Evolutionary conservation across 2,113 vertebrate genomes (phyloP), one percentile per base, ranked within the genome.

Genomic region (Oryzias celebensis): DNA sequence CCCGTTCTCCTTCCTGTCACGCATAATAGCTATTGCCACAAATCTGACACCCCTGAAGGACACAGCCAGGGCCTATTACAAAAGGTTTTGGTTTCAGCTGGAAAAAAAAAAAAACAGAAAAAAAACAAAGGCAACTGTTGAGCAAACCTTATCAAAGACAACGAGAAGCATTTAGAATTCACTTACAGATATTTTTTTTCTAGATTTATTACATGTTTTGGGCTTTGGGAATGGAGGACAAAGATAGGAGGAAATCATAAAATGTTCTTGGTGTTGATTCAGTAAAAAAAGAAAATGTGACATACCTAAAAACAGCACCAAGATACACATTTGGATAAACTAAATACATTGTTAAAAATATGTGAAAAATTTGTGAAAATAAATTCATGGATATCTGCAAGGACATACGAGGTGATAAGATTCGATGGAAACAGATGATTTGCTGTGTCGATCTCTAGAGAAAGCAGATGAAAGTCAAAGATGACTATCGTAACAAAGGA

Each of bases 11-110:
- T 68, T 41, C 20, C 62, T 73, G 76, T 73, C 73, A 70, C 52
- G 75, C 65, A 43, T 61, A 80, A 80, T 75, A 68, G 60, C 69
- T 78, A 74, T 75, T 80, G 69, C 65, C 54, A 60, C 68, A 76
- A 78, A 86, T 71, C 31, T 80, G 63, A 80, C 68, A 80, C 62
- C 65, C 62, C 17, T 3, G 15, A 44, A 80, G 73, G 81, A 54
- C 1, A 4, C 15, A 54, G 57, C 55, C 46, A 58, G 48, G 26
- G 62, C 68, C 41, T 44, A 58, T 24, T 54, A 51, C 58, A 20
- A 60, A 20, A 75, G 55, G 22, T 52, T 63, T 61, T 57, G 28
- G 50, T 71, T 43, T 46, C 18, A 71, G 63, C 62, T 42, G 41
- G 52, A 42, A 45, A 53, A 20, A 31, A 73, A 68, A 65, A 45